Base-by-base conservation (phyloP, 2,113 vertebrate genomes). In the Ploceus nigricollis region DNA sequence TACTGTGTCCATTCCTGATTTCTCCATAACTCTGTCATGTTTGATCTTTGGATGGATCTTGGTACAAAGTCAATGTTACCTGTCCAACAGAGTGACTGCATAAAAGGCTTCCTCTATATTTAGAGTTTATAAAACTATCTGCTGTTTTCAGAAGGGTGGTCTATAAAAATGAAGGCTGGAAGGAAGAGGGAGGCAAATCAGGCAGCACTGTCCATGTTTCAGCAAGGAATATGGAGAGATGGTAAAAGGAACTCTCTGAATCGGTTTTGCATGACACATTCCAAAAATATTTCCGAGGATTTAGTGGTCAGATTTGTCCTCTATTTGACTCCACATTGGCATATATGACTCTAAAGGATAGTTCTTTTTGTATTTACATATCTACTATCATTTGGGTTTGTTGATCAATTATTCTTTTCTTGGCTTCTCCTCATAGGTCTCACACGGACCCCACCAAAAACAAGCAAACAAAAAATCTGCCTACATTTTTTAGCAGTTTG, bases 201-300 rank as follows among this genome's bases (percentile, higher is more conserved):
- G 35, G 24, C 44, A 82, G 7, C 17, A 28, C 6, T 56, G 33
- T 42, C 28, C 2, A 3, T 23, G 9, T 85, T 76, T 58, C 48
- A 68, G 30, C 56, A 75, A 82, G n/a, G 13, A 90, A 64, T 51
- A 44, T 13, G 11, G 44, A 73, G 23, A 58, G 21, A 23, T 9
- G 6, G 7, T 37, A 13, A 19, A 88, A 82, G 16, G 37, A 79
- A 40, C 13, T 27, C 33, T 81, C 30, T 60, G 39, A 47, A 33
- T 27, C 0, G 0, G 5, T 75, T 93, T 82, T 10, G 7, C 12
- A 37, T 7, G 3, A 40, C 23, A 40, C 1, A 21, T 82, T 68
- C 20, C 28, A 69, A 42, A 57, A 91, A 56, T 30, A 76, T 72
- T 83, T 9, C 39, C 19, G 24, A 61, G 10, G 25, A 50, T 54